Evolutionary conservation across 2,113 vertebrate species (phyloP).

Genomic region (Astur gentilis): DNA sequence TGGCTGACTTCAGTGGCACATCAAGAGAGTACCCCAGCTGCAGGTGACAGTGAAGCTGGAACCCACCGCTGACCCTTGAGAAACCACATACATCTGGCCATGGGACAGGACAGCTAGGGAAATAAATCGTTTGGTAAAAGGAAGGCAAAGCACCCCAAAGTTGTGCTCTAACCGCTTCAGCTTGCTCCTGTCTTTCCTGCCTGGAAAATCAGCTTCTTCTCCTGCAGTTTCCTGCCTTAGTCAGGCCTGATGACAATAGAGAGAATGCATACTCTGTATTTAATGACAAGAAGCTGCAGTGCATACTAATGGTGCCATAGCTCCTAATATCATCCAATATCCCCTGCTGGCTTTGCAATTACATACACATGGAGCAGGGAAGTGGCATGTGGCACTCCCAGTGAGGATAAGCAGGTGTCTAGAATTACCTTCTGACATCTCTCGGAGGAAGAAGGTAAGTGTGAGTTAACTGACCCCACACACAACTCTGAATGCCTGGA

Average conservation of each 20-base stretch:
- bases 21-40: not conserved
- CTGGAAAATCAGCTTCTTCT: not conserved
- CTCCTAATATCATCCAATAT: conserved; percentile 61
- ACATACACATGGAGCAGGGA: conserved; percentile 49
- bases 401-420: conserved; percentile 62
- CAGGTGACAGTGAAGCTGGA: not conserved
- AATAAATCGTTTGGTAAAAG: not conserved
- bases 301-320: conserved; percentile 62
- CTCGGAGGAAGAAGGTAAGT: conserved; percentile 34
- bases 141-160: not conserved
- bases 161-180: not conserved
- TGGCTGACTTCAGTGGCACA: not conserved
- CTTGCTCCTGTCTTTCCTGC: not conserved
- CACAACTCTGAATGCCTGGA: not conserved
- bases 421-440: conserved; percentile 61
- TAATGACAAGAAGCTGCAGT: conserved; percentile 35
- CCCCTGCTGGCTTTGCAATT: conserved; percentile 63
- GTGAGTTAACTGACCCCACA: conserved; percentile 42
- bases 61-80: not conserved
- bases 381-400: conserved; percentile 57
- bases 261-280: not conserved
- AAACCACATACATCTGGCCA: rapidly evolving
- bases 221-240: not conserved
- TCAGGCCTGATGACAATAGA: conserved; percentile 15
- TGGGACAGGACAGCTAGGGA: not conserved